Base-by-base conservation (phyloP, 2,797 vertebrate genomes). In the Tokudaia tokunoshimensis region DNA sequence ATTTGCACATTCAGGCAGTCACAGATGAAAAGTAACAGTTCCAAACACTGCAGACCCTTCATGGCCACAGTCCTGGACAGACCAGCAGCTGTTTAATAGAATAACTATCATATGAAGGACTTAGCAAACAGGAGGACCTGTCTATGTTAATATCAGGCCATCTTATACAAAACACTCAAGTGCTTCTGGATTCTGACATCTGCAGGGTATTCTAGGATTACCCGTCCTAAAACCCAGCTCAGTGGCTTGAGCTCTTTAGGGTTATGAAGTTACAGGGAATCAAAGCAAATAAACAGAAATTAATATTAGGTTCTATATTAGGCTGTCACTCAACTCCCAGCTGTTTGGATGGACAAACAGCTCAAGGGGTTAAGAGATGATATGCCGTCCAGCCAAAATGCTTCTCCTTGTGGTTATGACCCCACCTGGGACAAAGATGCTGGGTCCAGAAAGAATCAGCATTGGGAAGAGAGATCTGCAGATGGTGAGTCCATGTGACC, bases 391-490 rank as follows among this genome's bases (percentile, higher is more conserved):
- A 6, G 47, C 6, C 65, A 63, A 14, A 1, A 0, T 3, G 34
- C 1, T n/a, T 57, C 59, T 41, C 4, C 50, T 12, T 17, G 61
- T 0, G 24, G 9, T 8, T 63, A 44, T 70, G 81, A 63, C 3
- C n/a, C 7, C 7, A 3, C 0, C 1, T 29, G 41, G 57, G 55
- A 78, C 3, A 12, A 47, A 55, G 34, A 52, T 19, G 22, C 14
- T 44, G 61, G 44, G 52, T 2, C 15, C 9, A 8, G 61, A 26
- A 67, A 3, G 3, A 44, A n/a, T 24, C 3, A 1, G 72, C 12
- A 44, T n/a, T 29, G 9, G 50, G n/a, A 19, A 74, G 37, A 41
- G 26, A 75, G 52, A 44, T 19, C 72, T 59, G 37, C 10, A 61
- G 17, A 8, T 75, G 26, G 70, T 70, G 11, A n/a, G 84, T 37